Evolutionary conservation across 2,888 invertebrate genomes (phyloP).

Genomic region (Papilio elwesi): DNA sequence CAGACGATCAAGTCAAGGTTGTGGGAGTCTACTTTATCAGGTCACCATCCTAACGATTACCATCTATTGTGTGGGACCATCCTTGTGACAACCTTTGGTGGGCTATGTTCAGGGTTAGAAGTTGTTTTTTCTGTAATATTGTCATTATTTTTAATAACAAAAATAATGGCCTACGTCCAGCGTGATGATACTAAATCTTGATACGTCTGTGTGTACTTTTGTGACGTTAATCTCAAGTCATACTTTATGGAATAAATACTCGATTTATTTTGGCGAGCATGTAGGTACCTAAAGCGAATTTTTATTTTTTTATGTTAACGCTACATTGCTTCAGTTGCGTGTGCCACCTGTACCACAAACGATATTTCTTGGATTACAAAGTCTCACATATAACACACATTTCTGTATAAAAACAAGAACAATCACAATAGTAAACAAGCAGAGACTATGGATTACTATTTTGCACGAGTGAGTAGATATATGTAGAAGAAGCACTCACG

Average conservation of each 20-base stretch:
- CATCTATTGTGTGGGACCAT: too few species aligned
- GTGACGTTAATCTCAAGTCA: constrained; percentile 2
- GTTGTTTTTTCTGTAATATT: too few species aligned
- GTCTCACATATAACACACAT: not conserved
- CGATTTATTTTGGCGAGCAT: not conserved
- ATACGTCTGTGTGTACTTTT: not conserved
- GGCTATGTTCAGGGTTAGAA: too few species aligned
- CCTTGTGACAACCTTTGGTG: too few species aligned
- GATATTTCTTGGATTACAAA: not conserved
- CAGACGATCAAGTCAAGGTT: too few species aligned
- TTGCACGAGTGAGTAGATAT: not conserved
- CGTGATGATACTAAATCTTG: too few species aligned
- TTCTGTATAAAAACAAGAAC: not conserved
- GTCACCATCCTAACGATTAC: too few species aligned
- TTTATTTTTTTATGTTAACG: constrained; percentile 25
- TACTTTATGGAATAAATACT: not conserved
- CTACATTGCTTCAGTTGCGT: constrained; percentile 8
- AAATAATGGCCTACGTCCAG: too few species aligned
- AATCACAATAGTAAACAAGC: not conserved
- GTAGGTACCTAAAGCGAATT: not conserved
- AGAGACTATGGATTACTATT: not conserved
- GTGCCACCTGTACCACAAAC: constrained; percentile 15
- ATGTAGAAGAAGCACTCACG: not conserved
- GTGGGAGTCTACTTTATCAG: too few species aligned
- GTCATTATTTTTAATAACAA: too few species aligned